Conservation (phyloP, 2,113 vertebrate genomes). For the Campylomormyrus tamandua region DNA sequence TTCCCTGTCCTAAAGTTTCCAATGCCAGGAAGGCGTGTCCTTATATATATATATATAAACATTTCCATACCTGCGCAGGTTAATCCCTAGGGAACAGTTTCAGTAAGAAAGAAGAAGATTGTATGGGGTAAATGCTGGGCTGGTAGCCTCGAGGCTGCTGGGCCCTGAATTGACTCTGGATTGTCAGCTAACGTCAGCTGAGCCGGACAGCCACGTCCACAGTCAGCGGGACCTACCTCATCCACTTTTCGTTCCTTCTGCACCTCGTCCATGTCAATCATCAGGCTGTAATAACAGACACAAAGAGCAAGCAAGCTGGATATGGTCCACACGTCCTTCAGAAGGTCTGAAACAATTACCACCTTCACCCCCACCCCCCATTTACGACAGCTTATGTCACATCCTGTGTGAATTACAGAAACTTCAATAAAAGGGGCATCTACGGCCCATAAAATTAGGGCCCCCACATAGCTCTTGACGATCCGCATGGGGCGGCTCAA, state of each 20-base stretch:
- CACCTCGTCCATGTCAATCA: slow-evolving; percentile 87
- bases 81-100: neutral
- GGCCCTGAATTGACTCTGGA: neutral
- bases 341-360: neutral
- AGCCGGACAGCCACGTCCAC: neutral
- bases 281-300: slow-evolving; percentile 64
- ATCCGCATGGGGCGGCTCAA: neutral
- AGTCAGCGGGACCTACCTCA: slow-evolving; percentile 63
- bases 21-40: neutral
- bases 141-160: neutral
- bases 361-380: neutral
- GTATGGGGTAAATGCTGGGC: neutral
- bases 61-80: neutral
- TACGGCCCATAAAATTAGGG: neutral
- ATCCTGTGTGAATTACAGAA: neutral
- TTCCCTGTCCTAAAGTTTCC: neutral
- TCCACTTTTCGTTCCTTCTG: slow-evolving; percentile 87
- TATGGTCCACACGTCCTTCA: neutral
- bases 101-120: neutral
- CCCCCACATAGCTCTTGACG: neutral
- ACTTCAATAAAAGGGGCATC: neutral
- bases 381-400: neutral
- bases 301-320: neutral
- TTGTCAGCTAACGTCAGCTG: neutral
- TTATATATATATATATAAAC: neutral